A percentile compares a stretch with the other conserved stretches of the same genome.
Conservation (phyloP, 2,888 invertebrate species). For the Nomada flava region DNA sequence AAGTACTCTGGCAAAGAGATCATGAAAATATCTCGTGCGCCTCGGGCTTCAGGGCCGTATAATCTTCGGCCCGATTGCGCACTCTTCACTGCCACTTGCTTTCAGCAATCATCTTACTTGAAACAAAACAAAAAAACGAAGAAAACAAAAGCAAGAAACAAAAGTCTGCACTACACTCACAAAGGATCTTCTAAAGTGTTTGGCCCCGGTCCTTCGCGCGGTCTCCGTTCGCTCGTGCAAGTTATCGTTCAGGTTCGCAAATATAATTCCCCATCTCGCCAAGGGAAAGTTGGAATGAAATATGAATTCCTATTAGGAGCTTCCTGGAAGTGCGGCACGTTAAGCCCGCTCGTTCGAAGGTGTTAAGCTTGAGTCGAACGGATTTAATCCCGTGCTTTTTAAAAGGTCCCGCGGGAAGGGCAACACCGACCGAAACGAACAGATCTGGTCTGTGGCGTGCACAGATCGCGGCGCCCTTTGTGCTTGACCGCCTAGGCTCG, state of each 20-base stretch:
- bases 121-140: no score
- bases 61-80: constrained; percentile 24
- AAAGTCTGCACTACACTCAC: not conserved
- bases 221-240: constrained; percentile 9
- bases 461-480: constrained; percentile 74
- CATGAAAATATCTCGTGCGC: constrained; percentile 51
- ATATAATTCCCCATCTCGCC: constrained; percentile 40
- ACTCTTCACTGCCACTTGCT: no score
- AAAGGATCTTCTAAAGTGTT: not conserved
- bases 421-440: constrained; percentile 38
- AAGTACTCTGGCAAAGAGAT: constrained; percentile 55
- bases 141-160: no score
- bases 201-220: constrained; percentile 18
- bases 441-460: constrained; percentile 58
- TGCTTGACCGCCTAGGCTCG: constrained; percentile 73
- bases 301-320: constrained; percentile 56
- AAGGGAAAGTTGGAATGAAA: constrained; percentile 40
- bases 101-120: no score
- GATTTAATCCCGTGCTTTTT: constrained; percentile 59
- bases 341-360: constrained; percentile 41
- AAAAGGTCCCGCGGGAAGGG: constrained; percentile 55
- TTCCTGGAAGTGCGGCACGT: constrained; percentile 54
- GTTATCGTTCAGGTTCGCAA: constrained; percentile 27
- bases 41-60: constrained; percentile 48
- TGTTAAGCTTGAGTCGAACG: constrained; percentile 57